These are phyloP conservation scores for Meloidogyne chitwoodi DNA, from an alignment of 1,140 invertebrate species.

Conservation along the genomic window DNA sequence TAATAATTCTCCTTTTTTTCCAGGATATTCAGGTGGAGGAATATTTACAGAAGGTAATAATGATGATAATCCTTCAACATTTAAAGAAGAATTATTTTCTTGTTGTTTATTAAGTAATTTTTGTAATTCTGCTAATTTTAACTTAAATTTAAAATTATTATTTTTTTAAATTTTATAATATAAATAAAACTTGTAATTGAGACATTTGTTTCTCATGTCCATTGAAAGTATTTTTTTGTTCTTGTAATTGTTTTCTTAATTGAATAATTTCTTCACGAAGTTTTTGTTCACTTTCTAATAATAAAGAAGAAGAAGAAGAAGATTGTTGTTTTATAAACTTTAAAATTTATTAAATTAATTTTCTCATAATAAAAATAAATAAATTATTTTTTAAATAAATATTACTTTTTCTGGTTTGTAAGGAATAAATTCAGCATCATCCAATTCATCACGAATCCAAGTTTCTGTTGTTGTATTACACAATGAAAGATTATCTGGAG, in stretches of 20 bases:
- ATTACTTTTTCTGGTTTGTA: conserved; percentile 15
- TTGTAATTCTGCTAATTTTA: conserved; percentile 35
- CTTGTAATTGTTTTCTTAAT: conserved; percentile 30
- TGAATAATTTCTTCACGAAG: conserved; percentile 33
- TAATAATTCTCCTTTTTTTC: not conserved
- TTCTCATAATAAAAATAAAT: conserved; percentile 6
- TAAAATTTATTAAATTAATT: not conserved
- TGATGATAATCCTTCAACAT: not conserved
- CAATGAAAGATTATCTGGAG: conserved; percentile 28
- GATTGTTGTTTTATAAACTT: not conserved
- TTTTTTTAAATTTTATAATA: not conserved
- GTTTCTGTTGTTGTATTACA: conserved; percentile 9
- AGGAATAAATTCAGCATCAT: conserved; percentile 33
- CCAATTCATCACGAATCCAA: conserved; percentile 39
- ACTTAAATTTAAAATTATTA: conserved; percentile 12
- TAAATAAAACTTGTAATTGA: conserved; percentile 39
- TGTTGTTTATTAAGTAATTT: conserved; percentile 7
- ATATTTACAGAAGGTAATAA: conserved; percentile 6
- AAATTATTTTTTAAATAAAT: conserved; percentile 8
- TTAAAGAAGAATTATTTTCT: not conserved
- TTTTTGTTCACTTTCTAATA: conserved; percentile 23
- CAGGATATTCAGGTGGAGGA: conserved; percentile 38
- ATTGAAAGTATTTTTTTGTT: conserved; percentile 38
- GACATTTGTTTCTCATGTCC: conserved; percentile 40
- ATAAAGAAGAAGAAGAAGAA: conserved; percentile 3